These are phyloP conservation scores for Eulithis prunata DNA, from an alignment of 2,888 invertebrate species.

Conservation along the genomic window DNA sequence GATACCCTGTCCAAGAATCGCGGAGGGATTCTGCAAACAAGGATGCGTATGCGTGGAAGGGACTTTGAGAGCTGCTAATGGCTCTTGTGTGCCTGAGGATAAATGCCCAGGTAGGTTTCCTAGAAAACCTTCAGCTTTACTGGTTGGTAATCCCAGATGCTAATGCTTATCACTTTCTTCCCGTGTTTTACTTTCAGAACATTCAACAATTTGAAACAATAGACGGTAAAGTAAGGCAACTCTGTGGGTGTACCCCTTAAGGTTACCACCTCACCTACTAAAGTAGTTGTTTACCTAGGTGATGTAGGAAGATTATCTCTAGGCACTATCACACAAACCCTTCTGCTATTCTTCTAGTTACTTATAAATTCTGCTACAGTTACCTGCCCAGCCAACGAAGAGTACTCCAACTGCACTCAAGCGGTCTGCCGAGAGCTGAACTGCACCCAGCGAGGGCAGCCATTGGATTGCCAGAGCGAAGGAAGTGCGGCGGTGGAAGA, in stretches of 20 bases:
- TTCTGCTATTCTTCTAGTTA: not conserved
- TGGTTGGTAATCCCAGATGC: too few relatives aligned
- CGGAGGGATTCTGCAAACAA: slow-evolving; percentile 24
- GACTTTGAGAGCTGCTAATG: slow-evolving; percentile 30
- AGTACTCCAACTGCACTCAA: slow-evolving; percentile 12
- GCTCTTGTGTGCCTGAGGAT: slow-evolving; percentile 33
- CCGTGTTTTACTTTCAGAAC: too few relatives aligned
- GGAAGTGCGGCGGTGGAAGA: not conserved
- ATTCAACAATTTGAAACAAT: too few relatives aligned
- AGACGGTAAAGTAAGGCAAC: too few relatives aligned
- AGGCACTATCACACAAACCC: too few relatives aligned
- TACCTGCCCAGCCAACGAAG: slow-evolving; percentile 25
- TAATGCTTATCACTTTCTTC: too few relatives aligned
- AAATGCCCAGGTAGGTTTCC: slow-evolving; percentile 32
- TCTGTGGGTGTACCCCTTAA: too few relatives aligned
- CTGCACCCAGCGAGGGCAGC: slow-evolving; percentile 34
- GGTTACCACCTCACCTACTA: too few relatives aligned
- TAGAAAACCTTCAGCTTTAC: too few relatives aligned
- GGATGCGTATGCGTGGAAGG: slow-evolving; percentile 42
- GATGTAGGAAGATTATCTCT: too few relatives aligned
- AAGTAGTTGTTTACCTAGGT: too few relatives aligned
- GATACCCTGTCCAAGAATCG: slow-evolving; percentile 34
- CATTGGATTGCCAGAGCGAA: slow-evolving; percentile 14
- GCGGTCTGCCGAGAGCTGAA: slow-evolving; percentile 16
- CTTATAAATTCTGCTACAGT: not conserved